Evolutionary conservation across 2,888 invertebrate species (phyloP).

Genomic region (Eledona agricola): DNA sequence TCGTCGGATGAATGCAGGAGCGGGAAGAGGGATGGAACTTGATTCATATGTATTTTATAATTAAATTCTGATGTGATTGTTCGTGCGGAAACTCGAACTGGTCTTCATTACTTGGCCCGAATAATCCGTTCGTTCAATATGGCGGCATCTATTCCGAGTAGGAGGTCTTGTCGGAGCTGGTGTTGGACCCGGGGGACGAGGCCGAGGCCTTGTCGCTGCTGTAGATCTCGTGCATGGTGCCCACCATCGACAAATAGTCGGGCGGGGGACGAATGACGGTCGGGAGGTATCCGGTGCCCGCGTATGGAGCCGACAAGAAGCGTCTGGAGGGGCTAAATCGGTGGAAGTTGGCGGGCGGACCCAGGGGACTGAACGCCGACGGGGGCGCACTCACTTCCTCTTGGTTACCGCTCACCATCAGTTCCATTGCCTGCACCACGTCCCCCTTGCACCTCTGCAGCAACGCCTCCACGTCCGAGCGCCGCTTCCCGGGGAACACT

Average conservation of each 20-base stretch:
- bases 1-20: slow-evolving; percentile 51
- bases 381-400: slow-evolving; percentile 54
- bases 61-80: slow-evolving; percentile 63
- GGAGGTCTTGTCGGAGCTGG: slow-evolving; percentile 67
- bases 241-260: slow-evolving; percentile 57
- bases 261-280: slow-evolving; percentile 73
- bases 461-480: slow-evolving; percentile 86
- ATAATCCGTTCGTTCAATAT: slow-evolving; percentile 12
- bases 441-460: slow-evolving; percentile 80
- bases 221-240: slow-evolving; percentile 61
- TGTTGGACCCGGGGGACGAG: slow-evolving; percentile 64
- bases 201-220: slow-evolving; percentile 60
- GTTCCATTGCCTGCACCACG: slow-evolving; percentile 92
- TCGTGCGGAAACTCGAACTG: slow-evolving; percentile 56
- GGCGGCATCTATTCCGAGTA: slow-evolving; percentile 65
- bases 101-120: slow-evolving; percentile 32
- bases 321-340: slow-evolving; percentile 72
- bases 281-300: slow-evolving; percentile 83
- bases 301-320: slow-evolving; percentile 83
- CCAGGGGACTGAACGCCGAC: slow-evolving; percentile 83
- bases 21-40: slow-evolving; percentile 55
- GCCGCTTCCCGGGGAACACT: slow-evolving; percentile 88
- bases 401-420: slow-evolving; percentile 72
- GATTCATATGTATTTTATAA: slow-evolving; percentile 63
- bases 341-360: slow-evolving; percentile 70